Percentiles rank a stretch among this genome's conserved stretches.
Conservation (phyloP, 1,140 invertebrate species). For the Halesus radiatus region DNA sequence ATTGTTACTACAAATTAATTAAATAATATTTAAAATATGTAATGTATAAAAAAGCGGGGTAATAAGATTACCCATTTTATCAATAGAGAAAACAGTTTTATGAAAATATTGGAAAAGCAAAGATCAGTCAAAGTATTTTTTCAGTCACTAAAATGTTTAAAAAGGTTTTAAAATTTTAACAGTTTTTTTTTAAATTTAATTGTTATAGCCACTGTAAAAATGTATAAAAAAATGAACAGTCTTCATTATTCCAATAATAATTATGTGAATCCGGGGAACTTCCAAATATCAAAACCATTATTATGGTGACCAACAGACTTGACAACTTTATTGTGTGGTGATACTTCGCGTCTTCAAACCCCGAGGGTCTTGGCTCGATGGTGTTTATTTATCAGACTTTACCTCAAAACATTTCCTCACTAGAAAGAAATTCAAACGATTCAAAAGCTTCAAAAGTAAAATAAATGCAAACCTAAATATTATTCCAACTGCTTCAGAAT, state of each 20-base stretch:
- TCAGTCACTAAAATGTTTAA: constrained; percentile 16
- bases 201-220: not conserved
- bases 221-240: constrained; percentile 11
- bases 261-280: not conserved
- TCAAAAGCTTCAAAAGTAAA: not conserved
- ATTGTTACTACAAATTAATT: no score
- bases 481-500: no score
- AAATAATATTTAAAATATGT: no score
- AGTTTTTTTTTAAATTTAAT: not conserved
- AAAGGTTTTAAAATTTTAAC: constrained; percentile 5
- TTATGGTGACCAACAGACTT: not conserved
- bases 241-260: constrained; percentile 9
- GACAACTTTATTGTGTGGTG: no score
- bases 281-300: constrained; percentile 11
- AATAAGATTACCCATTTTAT: no score
- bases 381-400: constrained; percentile 8
- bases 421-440: not conserved
- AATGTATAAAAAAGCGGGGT: no score
- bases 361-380: no score
- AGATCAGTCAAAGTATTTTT: not conserved
- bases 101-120: no score
- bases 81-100: no score
- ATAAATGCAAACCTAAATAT: no score
- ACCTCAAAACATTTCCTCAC: constrained; percentile 1
- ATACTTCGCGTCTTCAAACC: no score